phyloP scores from a whole-genome alignment of 2,797 vertebrate species.

The Dryobates pubescens region DNA sequence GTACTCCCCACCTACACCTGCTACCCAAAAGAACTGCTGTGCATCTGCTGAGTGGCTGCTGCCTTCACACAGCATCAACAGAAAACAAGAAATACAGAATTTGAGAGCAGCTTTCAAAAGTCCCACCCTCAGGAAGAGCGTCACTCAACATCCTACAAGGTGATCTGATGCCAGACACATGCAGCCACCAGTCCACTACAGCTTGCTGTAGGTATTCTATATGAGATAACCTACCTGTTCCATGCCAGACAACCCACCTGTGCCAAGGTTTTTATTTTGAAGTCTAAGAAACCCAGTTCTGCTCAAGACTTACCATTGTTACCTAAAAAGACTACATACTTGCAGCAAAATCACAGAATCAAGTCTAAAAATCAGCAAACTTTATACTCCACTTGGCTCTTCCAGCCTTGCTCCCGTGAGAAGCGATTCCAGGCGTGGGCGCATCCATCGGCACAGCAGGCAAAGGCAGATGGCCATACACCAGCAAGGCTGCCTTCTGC shows the following conservation, averaged over 20 bases:
- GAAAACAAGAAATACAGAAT: background rate
- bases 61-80: background rate
- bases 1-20: background rate
- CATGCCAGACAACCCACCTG: background rate
- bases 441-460: background rate
- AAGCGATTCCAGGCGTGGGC: rapidly evolving
- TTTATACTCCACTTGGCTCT: background rate
- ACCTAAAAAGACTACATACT: background rate
- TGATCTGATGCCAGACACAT: background rate
- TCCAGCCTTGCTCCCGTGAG: background rate
- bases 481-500: background rate
- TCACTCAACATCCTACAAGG: background rate
- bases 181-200: rapidly evolving
- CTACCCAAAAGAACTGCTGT: rapidly evolving
- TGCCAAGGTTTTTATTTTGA: background rate
- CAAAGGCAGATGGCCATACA: background rate
- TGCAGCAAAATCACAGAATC: background rate
- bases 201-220: background rate
- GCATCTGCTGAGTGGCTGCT: background rate
- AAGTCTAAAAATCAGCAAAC: background rate
- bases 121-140: background rate
- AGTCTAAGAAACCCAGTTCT: background rate
- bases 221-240: background rate
- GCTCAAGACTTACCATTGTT: background rate
- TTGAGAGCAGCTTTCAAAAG: background rate